Conservation (phyloP, 2,888 invertebrate genomes). For the Bursaphelenchus okinawaensis region DNA sequence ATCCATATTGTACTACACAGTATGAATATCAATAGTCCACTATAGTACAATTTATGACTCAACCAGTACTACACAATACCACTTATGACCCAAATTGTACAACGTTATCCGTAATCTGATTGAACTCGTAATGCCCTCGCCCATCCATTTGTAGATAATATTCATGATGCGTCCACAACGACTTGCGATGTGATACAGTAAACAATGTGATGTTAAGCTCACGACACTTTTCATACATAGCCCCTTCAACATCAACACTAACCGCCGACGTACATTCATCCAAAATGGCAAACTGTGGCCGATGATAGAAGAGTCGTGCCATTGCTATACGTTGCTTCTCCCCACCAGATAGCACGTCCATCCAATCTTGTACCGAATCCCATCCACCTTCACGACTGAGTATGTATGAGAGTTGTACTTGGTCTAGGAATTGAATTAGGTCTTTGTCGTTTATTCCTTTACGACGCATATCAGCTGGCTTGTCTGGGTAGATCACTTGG, state of each 20-base stretch:
- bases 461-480: constrained; percentile 72
- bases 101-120: constrained; percentile 76
- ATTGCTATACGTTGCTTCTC: constrained; percentile 98
- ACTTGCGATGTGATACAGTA: constrained; percentile 83
- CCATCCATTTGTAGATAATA: constrained; percentile 94
- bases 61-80: too few relatives aligned
- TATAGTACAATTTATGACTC: too few relatives aligned
- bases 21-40: too few relatives aligned
- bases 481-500: constrained; percentile 76
- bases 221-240: constrained; percentile 75
- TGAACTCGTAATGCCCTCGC: constrained; percentile 80
- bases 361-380: constrained; percentile 76
- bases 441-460: constrained; percentile 73
- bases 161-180: constrained; percentile 64
- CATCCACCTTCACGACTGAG: constrained; percentile 51
- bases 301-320: constrained; percentile 91
- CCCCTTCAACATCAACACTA: constrained; percentile 93
- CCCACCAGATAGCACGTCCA: constrained; percentile 93
- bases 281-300: constrained; percentile 94
- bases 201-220: constrained; percentile 78
- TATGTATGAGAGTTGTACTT: constrained; percentile 69
- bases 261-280: constrained; percentile 99
- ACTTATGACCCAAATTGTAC: constrained; percentile 88
- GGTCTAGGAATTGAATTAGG: constrained; percentile 70
- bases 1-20: too few relatives aligned